These are phyloP conservation scores for Brachypterus glaber DNA, from an alignment of 2,888 invertebrate genomes.

Conservation along the genomic window DNA sequence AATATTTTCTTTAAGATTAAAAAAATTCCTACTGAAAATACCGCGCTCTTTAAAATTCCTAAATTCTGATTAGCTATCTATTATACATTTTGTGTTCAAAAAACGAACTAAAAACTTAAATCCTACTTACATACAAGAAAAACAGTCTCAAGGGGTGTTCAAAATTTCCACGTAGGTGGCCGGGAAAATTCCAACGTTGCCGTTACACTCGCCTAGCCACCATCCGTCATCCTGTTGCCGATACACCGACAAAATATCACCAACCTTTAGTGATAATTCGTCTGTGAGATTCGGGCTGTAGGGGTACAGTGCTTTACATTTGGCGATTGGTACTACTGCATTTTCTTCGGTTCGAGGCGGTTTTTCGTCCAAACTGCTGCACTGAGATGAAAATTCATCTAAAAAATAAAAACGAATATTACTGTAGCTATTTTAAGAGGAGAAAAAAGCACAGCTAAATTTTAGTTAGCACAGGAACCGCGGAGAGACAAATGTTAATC, in stretches of 20 bases:
- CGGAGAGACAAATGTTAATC: too few relatives aligned
- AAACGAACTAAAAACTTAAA: too few relatives aligned
- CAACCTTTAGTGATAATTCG: slow-evolving; percentile 61
- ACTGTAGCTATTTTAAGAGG: too few relatives aligned
- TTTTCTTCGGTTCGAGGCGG: slow-evolving; percentile 32
- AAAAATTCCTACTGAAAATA: too few relatives aligned
- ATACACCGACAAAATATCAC: slow-evolving; percentile 80
- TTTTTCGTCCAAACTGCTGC: slow-evolving; percentile 43
- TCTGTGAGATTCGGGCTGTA: slow-evolving; percentile 82
- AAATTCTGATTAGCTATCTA: too few relatives aligned
- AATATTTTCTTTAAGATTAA: too few relatives aligned
- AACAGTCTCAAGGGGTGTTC: background rate
- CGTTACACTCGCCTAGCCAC: slow-evolving; percentile 87
- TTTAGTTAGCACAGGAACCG: too few relatives aligned
- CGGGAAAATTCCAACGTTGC: slow-evolving; percentile 83
- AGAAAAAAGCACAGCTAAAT: background rate
- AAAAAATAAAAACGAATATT: too few relatives aligned
- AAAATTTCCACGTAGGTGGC: slow-evolving; percentile 89
- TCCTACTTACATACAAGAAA: too few relatives aligned
- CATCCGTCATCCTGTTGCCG: slow-evolving; percentile 88
- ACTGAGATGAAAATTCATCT: slow-evolving; percentile 78
- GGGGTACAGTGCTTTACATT: slow-evolving; percentile 78
- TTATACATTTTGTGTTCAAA: too few relatives aligned
- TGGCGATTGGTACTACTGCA: slow-evolving; percentile 50
- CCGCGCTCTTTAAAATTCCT: too few relatives aligned